Evolutionary conservation across 1,140 invertebrate species (phyloP).

Genomic region (Ptiloglossa arizonensis): DNA sequence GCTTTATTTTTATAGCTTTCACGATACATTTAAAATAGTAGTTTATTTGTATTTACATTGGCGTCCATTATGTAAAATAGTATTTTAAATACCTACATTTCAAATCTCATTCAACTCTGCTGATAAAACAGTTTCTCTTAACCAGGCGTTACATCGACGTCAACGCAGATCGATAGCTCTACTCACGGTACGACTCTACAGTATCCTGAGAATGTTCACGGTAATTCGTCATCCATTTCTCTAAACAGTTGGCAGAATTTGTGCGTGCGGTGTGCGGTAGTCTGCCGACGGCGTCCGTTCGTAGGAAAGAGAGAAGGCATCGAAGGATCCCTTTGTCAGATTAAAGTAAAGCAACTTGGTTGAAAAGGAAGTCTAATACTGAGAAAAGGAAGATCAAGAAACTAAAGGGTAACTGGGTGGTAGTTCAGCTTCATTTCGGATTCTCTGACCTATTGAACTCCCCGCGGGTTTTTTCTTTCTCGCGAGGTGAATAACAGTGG

Average conservation of each 20-base stretch:
- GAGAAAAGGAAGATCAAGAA: background rate
- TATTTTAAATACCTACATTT: background rate
- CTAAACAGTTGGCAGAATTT: conserved; percentile 64
- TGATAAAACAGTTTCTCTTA: conserved; percentile 4
- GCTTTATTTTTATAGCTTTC: too few species aligned
- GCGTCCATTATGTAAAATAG: background rate
- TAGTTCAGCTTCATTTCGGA: conserved; percentile 5
- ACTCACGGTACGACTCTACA: conserved; percentile 29
- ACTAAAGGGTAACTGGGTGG: background rate
- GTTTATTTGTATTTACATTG: too few species aligned
- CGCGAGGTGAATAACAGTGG: conserved; percentile 51
- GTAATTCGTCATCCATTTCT: conserved; percentile 45
- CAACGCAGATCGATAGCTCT: conserved; percentile 34
- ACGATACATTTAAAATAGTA: too few species aligned
- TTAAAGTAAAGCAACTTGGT: conserved; percentile 31
- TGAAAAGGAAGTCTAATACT: background rate
- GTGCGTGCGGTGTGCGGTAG: conserved; percentile 51
- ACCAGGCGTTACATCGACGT: conserved; percentile 11
- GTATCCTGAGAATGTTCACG: conserved; percentile 38
- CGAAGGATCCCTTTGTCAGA: conserved; percentile 44
- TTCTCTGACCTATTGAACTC: conserved; percentile 44
- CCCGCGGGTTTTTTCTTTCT: conserved; percentile 47
- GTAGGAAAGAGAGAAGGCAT: conserved; percentile 36
- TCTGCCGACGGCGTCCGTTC: conserved; percentile 60
- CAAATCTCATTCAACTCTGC: background rate